These are phyloP conservation scores for Cephonodes hylas DNA, from an alignment of 2,888 invertebrate genomes.

Conservation along the genomic window DNA sequence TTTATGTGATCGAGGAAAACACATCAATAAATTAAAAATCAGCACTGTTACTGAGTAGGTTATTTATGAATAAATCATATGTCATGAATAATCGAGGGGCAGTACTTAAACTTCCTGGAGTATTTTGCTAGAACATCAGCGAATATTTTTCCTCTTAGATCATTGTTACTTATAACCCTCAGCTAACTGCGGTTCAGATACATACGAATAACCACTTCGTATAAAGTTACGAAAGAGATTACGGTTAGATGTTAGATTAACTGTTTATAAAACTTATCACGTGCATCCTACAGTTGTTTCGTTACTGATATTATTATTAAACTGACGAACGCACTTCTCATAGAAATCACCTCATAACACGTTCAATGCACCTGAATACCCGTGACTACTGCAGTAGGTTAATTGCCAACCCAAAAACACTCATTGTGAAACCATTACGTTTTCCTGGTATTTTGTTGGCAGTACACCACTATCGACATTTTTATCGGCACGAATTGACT, in stretches of 20 bases:
- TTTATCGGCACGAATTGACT: not conserved
- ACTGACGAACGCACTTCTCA: not conserved
- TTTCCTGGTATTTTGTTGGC: constrained; percentile 25
- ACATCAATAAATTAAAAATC: not conserved
- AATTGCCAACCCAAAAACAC: constrained; percentile 14
- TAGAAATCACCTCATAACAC: not conserved
- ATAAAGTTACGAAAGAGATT: too few species aligned
- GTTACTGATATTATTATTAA: not conserved
- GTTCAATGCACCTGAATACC: not conserved
- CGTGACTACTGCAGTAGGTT: constrained; percentile 5
- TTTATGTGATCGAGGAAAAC: not conserved
- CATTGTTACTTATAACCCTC: not conserved
- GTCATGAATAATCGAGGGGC: not conserved
- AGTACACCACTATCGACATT: constrained; percentile 12
- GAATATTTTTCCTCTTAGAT: not conserved
- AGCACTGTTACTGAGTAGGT: not conserved
- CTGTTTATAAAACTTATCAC: not conserved
- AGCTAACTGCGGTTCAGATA: not conserved
- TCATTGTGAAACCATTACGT: constrained; percentile 22
- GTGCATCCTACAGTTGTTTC: not conserved
- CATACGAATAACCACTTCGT: not conserved
- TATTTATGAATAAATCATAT: too few species aligned
- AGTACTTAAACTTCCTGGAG: not conserved
- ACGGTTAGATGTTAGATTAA: not conserved
- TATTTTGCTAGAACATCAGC: not conserved